Base-by-base conservation (phyloP, 1,140 invertebrate genomes). In the Heliconius himera region DNA sequence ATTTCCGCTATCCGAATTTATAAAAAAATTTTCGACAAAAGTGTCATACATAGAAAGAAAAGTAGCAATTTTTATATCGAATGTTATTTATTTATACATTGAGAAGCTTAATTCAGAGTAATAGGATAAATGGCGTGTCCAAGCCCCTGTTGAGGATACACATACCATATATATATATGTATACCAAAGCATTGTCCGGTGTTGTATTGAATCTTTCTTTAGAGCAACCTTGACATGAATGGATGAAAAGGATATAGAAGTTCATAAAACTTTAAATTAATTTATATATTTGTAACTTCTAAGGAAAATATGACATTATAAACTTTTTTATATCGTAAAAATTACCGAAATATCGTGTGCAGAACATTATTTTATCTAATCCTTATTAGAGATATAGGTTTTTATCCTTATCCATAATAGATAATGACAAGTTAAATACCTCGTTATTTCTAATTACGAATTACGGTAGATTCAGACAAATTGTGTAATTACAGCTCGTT, bases 351-450 rank as follows among this genome's bases (percentile, higher is more conserved):
- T 66, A 56, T 56, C 20, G 54, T 56, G n/a, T 26, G 60, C 29
- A 22, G 8, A 26, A 66, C 0, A 66, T 66, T 66, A 29, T 29
- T 29, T 66, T 66, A 66, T 66, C 60, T 66, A 66, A 66, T 66
- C 60, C 60, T 11, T 29, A 29, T 66, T 66, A 66, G 60, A 66
- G 26, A 66, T 66, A 66, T 66, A 66, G 9, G 60, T 16, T 29
- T 9, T 26, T 66, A 66, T 66, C 26, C 11, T 29, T 66, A 66
- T 66, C 60, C 26, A 29, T 66, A 29, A 16, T 29, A 66, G 60
- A 66, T 66, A 60, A 66, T 66, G 60, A 16, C 60, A 66, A 66
- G 26, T 66, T 13, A 6, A 66, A 66, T 29, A 66, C 60, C 60
- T 66, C 22, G 41, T 36, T n/a, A 60, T 3, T n/a, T 22, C 20